Base-by-base conservation (phyloP, 1,140 invertebrate genomes). In the Ridgeia piscesae region DNA sequence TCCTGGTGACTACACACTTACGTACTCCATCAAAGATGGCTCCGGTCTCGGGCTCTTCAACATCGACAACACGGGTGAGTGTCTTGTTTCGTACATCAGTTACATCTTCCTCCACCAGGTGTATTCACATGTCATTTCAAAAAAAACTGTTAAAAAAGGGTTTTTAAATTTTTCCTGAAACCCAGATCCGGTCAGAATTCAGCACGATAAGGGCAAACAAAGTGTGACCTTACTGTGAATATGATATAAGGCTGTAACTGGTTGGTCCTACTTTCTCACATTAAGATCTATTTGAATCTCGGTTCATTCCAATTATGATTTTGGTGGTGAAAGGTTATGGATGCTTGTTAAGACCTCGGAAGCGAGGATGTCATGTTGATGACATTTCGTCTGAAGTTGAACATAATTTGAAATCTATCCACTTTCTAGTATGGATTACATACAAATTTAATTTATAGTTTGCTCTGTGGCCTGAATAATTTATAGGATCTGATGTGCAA, bases 1-100 rank as follows among this genome's bases (percentile, higher is more conserved):
- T 42, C 35, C 88, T 92, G 97, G 97, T 8, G 98, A 98, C 95
- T 97, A 97, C 11, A 97, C 97, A 92, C 97, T 99, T 88, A 97
- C 97, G 21, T 99, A 99, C 96, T 98, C 97, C 92, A 98, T 99
- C 91, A 96, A 97, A 14, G 98, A 97, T 91, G 99, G 99, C 14
- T 97, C 98, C 94, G 99, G 99, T 34, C 96, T 99, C 91, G 98
- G 98, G 33, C 97, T 98, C 92, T 99, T 99, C 96, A 97, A 97
- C 93, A 98, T 99, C 92, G 98, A 99, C 94, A 97, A 98, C 94
- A 97, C 98, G 97, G 98, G 98, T 98, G 96, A 97, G 97, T 95
- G 31, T 34, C 33, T 89, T 58, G 34, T 91, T 90, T 31, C 89
- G 17, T 48, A 6, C 50, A 77, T 91, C 0, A n/a, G 2, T 42